These are phyloP conservation scores for Neodiprion fabricii DNA, from an alignment of 1,140 invertebrate species.

Conservation along the genomic window DNA sequence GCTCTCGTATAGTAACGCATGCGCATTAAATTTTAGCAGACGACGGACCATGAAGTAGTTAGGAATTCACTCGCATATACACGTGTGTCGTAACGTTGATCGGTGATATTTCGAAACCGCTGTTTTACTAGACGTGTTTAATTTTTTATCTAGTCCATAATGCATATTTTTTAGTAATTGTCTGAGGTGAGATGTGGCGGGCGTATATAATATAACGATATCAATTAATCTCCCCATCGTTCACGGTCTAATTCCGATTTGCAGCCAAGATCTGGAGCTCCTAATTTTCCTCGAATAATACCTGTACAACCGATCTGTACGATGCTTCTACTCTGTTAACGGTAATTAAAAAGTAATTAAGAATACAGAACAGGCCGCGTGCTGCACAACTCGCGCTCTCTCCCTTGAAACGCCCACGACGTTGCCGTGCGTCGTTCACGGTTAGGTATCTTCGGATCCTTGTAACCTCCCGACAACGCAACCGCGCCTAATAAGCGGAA, in stretches of 20 bases:
- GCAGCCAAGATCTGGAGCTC: background rate
- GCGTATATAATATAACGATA: background rate
- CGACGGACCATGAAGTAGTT: too few relatives aligned
- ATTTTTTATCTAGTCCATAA: background rate
- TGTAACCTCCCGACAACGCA: background rate
- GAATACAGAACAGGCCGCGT: background rate
- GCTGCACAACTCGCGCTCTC: background rate
- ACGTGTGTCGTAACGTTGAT: too few relatives aligned
- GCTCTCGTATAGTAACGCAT: too few relatives aligned
- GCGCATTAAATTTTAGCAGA: too few relatives aligned
- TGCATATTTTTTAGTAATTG: background rate
- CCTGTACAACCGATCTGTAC: background rate
- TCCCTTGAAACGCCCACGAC: background rate
- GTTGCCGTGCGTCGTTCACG: too few relatives aligned
- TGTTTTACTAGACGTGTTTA: too few relatives aligned
- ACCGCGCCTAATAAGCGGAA: background rate
- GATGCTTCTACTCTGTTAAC: background rate
- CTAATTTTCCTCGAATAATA: background rate
- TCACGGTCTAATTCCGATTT: background rate
- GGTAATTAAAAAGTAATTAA: constrained; percentile 4
- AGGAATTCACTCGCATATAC: too few relatives aligned
- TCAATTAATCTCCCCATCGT: background rate
- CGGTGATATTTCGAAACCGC: too few relatives aligned
- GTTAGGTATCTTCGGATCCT: background rate
- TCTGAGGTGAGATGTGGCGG: background rate